A percentile compares a stretch with the other conserved stretches of the same genome.
Evolutionary conservation across 2,888 invertebrate species (phyloP).

Genomic region (Rhorus exstirpatorius): DNA sequence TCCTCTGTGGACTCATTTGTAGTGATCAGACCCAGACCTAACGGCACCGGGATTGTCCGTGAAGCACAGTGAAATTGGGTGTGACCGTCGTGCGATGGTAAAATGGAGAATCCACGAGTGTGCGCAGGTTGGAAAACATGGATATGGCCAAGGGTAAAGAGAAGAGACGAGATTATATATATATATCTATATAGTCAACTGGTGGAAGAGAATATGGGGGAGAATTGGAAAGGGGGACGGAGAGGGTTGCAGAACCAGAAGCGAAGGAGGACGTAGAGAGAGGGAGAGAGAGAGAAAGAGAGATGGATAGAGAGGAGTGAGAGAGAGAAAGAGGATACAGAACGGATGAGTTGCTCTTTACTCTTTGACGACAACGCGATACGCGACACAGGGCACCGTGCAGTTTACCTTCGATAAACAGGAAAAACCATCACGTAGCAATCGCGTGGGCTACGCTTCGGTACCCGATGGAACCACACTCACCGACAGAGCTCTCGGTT

Average conservation of each 20-base stretch:
- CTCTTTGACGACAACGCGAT: constrained; percentile 70
- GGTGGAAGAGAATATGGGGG: constrained; percentile 40
- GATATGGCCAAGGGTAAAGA: constrained; percentile 16
- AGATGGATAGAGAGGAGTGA: constrained; percentile 28
- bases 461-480: constrained; percentile 43
- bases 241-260: constrained; percentile 26
- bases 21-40: constrained; percentile 24
- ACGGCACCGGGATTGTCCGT: constrained; percentile 13
- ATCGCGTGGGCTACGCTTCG: constrained; percentile 68
- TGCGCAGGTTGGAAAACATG: constrained; percentile 17
- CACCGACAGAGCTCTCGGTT: constrained; percentile 42
- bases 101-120: constrained; percentile 26
- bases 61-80: constrained; percentile 15
- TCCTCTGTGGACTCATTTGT: constrained; percentile 26
- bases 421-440: constrained; percentile 74
- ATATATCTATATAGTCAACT: constrained; percentile 12
- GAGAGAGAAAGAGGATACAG: constrained; percentile 29
- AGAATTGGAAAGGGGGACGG: constrained; percentile 53
- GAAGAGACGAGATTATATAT: constrained; percentile 30
- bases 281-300: constrained; percentile 38
- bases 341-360: constrained; percentile 69
- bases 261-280: constrained; percentile 28
- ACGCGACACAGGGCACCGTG: constrained; percentile 61
- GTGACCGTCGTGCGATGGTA: neutral
- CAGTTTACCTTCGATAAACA: constrained; percentile 76